Evolutionary conservation across 2,888 invertebrate species (phyloP).

Genomic region (Eilema griseolum): DNA sequence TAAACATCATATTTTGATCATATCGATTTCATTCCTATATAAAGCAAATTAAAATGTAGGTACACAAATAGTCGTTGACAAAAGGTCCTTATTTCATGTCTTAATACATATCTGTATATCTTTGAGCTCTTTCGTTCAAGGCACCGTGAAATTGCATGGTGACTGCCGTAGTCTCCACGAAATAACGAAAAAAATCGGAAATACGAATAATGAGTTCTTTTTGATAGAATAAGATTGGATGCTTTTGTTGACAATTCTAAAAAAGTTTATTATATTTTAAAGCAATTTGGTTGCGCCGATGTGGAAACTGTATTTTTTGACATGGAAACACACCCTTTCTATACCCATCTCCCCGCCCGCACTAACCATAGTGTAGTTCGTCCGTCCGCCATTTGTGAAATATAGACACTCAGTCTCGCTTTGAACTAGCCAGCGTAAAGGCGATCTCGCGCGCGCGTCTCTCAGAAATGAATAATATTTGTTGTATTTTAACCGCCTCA

Average conservation of each 20-base stretch:
- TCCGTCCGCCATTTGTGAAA: too few relatives aligned
- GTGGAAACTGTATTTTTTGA: too few relatives aligned
- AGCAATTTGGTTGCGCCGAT: too few relatives aligned
- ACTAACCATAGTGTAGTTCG: too few relatives aligned
- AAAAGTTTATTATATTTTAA: constrained; percentile 47
- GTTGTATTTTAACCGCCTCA: too few relatives aligned
- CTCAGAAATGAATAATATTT: too few relatives aligned
- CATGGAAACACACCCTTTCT: too few relatives aligned
- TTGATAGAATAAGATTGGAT: constrained; percentile 48
- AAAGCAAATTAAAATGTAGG: constrained; percentile 24
- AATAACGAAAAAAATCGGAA: constrained; percentile 53
- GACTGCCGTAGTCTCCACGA: constrained; percentile 48
- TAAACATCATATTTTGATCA: neutral
- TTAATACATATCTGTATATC: constrained; percentile 51
- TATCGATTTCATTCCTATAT: constrained; percentile 8
- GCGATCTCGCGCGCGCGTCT: too few relatives aligned
- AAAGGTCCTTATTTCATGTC: constrained; percentile 45
- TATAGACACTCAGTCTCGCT: too few relatives aligned
- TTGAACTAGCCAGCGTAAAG: too few relatives aligned
- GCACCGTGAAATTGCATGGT: constrained; percentile 63
- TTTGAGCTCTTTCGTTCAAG: constrained; percentile 57
- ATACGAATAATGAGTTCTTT: constrained; percentile 54
- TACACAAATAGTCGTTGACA: constrained; percentile 27
- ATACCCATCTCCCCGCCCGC: too few relatives aligned
- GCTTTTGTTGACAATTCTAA: constrained; percentile 45